Base-by-base conservation (phyloP, 2,888 invertebrate species). In the Microctonus hyperodae region DNA sequence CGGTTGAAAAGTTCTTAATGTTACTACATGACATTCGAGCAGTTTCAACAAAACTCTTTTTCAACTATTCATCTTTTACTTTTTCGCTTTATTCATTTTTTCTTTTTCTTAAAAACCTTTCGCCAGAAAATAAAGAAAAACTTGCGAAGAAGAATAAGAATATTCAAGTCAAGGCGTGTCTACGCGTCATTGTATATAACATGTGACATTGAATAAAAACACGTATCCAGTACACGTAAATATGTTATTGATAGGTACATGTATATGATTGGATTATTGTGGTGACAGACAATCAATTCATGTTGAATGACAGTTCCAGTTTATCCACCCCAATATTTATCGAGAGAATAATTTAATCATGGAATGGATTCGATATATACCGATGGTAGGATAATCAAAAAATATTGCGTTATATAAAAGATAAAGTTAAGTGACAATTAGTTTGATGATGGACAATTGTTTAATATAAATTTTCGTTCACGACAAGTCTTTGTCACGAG, bases 101-200 rank as follows among this genome's bases (percentile, higher is more conserved):
- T 60, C 50, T 33, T 20, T 13, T n/a, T 7, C 16, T 5, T 37
- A 37, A 22, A 37, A 22, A 37, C 44, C 37, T 22, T 33, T 58
- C 20, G 23, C 22, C 13, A 23, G 3, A 57, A 9, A 37, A 57
- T 23, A 37, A 16, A 57, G 23, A 13, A 37, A 37, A 22, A 37
- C 22, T 11, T 13, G 23, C 23, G n/a, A 22, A 35, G 13, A 37
- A 28, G 44, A 59, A 28, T 9, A 10, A 11, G 10, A 51, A 51
- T 51, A 51, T 23, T 44, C 9, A 59, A 57, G 59, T 59, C 28
- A 44, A 59, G 59, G 59, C 28, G 58, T 40, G 59, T 28, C 44
- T n/a, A n/a, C 13, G 20, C 11, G 37, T 40, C 28, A 44, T 59
- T 25, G 23, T 40, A 13, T 6, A n/a, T n/a, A n/a, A n/a, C n/a